Base-by-base conservation (phyloP, 2,113 vertebrate genomes). In the Eolophus roseicapilla region DNA sequence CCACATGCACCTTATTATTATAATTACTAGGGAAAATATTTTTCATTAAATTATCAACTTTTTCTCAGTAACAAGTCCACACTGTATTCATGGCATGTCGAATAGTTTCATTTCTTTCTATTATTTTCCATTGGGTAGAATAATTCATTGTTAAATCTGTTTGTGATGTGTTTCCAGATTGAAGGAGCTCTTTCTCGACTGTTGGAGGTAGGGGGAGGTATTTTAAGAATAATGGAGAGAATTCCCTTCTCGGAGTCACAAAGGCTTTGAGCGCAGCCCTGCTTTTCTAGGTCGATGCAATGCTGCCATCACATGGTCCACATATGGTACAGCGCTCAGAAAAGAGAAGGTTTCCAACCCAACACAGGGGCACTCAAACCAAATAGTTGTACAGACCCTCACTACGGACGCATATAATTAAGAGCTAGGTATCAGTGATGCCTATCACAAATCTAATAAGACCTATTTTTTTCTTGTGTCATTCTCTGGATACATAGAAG, bases 221-320 rank as follows among this genome's bases (percentile, higher is more conserved):
- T 81, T 75, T 57, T 37, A 81, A 39, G 62, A 64, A 88, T 86
- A 68, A 67, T 9, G 1, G 28, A 60, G 15, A 73, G 33, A 31
- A 75, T 62, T 82, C n/a, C 29, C 14, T 27, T n/a, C 8, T 50
- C 13, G 25, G 19, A 35, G 2, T 13, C 57, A 23, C 53, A 29
- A 39, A 9, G 7, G 9, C 28, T 28, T 8, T 15, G 15, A 80
- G 75, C 0, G 0, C 9, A 35, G 29, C 21, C 20, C 44, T 59
- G 20, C 17, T 44, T 7, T 46, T 60, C 49, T 86, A 86, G 31
- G 78, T 65, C 74, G 93, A 94, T 91, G 37, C 97, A 91, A 98
- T 93, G 95, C 97, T 98, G 98, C 98, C 98, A 95, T 97, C 98
- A 39, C 37, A 65, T 95, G 98, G 97, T 28, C 1, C 21, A 3